Percentiles rank a stretch among this genome's conserved stretches.
Evolutionary conservation across 37 sponge, comb jelly and placozoan species (phyloP).

Genomic region (Halisarca cf. caerulea): DNA sequence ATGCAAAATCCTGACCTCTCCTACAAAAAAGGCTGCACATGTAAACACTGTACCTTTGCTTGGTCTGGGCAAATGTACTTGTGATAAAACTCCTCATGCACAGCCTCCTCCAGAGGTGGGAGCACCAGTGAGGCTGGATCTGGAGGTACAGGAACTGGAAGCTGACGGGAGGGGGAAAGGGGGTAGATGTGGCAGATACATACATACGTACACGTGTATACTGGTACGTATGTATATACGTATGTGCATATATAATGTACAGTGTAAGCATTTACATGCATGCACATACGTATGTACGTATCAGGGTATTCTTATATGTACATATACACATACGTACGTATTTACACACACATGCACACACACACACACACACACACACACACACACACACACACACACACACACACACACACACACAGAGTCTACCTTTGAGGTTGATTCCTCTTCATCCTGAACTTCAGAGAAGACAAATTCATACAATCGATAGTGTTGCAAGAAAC

Average conservation of each 20-base stretch:
- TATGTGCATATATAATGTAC: too few relatives aligned
- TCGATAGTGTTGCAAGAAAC: slow-evolving; percentile 68
- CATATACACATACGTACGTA: not conserved
- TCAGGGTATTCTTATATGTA: not conserved
- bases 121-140: not conserved
- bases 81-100: slow-evolving; percentile 3
- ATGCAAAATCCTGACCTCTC: not conserved
- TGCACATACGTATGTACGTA: too few relatives aligned
- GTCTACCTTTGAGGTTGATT: not conserved
- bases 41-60: not conserved
- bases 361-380: slow-evolving; percentile 27
- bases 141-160: slow-evolving; percentile 9
- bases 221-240: too few relatives aligned
- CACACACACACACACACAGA: not conserved
- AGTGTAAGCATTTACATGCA: too few relatives aligned
- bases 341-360: slow-evolving; percentile 6
- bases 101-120: slow-evolving; percentile 22
- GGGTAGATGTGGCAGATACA: not conserved
- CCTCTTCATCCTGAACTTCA: slow-evolving; percentile 47
- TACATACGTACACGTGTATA: too few relatives aligned
- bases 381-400: not conserved
- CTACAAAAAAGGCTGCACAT: not conserved
- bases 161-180: not conserved
- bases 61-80: not conserved
- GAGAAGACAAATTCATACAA: slow-evolving; percentile 54